Evolutionary conservation across 2,888 invertebrate genomes (phyloP).

Genomic region (Acleris laterana): DNA sequence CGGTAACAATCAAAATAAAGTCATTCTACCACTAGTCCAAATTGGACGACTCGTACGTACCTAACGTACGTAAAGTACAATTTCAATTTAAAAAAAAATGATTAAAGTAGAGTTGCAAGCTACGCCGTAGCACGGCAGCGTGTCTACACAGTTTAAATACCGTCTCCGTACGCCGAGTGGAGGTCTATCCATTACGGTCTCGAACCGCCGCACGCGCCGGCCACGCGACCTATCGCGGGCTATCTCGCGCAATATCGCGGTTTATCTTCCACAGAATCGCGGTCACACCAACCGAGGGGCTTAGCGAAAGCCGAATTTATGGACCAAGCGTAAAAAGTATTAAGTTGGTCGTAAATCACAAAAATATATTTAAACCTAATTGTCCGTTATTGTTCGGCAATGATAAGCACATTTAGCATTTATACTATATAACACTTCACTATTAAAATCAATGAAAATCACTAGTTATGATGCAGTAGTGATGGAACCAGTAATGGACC

Average conservation of each 20-base stretch:
- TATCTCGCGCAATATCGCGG: slow-evolving; percentile 44
- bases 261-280: slow-evolving; percentile 54
- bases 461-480: too few relatives aligned
- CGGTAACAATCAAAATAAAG: too few relatives aligned
- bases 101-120: too few relatives aligned
- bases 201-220: slow-evolving; percentile 67
- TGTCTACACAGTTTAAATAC: too few relatives aligned
- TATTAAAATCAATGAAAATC: too few relatives aligned
- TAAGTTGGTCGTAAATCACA: slow-evolving; percentile 17
- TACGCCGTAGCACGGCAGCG: too few relatives aligned
- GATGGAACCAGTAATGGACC: too few relatives aligned
- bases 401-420: slow-evolving; percentile 11
- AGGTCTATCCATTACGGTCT: slow-evolving; percentile 31
- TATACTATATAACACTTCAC: too few relatives aligned
- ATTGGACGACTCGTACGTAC: too few relatives aligned
- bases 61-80: too few relatives aligned
- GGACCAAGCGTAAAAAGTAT: slow-evolving; percentile 37
- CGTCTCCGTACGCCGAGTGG: not conserved
- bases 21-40: too few relatives aligned
- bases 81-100: too few relatives aligned
- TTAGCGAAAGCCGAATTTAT: slow-evolving; percentile 58
- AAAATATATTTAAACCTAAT: slow-evolving; percentile 26
- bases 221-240: slow-evolving; percentile 57
- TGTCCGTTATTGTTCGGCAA: slow-evolving; percentile 17
- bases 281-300: slow-evolving; percentile 56